Evolutionary conservation across 2,888 invertebrate species (phyloP).

Genomic region (Crematogaster levior): DNA sequence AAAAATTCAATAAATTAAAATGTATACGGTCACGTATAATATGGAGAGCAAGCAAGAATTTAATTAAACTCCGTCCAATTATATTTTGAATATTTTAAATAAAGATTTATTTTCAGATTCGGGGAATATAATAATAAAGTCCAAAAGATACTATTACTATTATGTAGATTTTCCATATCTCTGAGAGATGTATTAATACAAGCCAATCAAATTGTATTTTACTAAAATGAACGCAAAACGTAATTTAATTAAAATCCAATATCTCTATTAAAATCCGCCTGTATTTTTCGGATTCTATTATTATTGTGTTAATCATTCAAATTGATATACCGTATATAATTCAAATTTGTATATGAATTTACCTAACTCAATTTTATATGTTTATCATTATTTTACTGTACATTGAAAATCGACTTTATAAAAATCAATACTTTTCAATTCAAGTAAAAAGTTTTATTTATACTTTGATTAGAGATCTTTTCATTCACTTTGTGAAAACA

Average conservation of each 20-base stretch:
- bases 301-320: constrained; percentile 10
- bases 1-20: neutral
- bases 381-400: constrained; percentile 5
- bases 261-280: neutral
- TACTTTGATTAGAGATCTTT: constrained; percentile 4
- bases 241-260: constrained; percentile 36
- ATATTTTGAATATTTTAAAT: constrained; percentile 24
- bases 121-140: constrained; percentile 9
- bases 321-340: constrained; percentile 19
- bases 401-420: constrained; percentile 25
- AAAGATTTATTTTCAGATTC: constrained; percentile 20
- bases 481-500: constrained; percentile 10
- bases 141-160: neutral
- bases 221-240: neutral
- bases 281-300: constrained; percentile 8
- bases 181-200: constrained; percentile 19
- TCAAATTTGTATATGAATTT: neutral
- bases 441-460: neutral
- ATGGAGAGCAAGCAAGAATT: constrained; percentile 15
- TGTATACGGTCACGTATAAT: neutral
- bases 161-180: neutral
- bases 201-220: constrained; percentile 18
- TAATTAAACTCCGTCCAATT: constrained; percentile 40
- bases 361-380: neutral
- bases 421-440: constrained; percentile 43